Conservation (phyloP, 2,888 invertebrate species). For the Leptarthrus brevirostris region DNA sequence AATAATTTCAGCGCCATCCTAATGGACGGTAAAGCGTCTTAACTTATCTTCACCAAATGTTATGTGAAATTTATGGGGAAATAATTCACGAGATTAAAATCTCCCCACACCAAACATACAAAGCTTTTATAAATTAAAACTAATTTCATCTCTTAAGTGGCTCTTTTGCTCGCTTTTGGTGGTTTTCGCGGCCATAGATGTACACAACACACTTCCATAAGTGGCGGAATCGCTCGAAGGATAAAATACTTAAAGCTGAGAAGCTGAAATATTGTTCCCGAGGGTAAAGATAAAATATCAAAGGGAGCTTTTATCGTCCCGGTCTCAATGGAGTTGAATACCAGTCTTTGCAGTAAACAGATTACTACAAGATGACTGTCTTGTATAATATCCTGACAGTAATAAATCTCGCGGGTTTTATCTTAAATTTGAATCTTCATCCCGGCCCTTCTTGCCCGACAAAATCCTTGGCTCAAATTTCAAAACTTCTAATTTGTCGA, state of each 20-base stretch:
- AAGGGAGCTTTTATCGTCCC: slow-evolving; percentile 3
- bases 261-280: slow-evolving; percentile 35
- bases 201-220: slow-evolving; percentile 33
- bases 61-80: slow-evolving; percentile 30
- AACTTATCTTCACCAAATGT: slow-evolving; percentile 4
- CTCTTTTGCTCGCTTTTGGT: slow-evolving; percentile 27
- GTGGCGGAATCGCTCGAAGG: slow-evolving; percentile 41
- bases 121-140: slow-evolving; percentile 39
- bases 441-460: background rate
- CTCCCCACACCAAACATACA: slow-evolving; percentile 2
- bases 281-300: slow-evolving; percentile 32
- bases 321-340: background rate
- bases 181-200: background rate
- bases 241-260: slow-evolving; percentile 42
- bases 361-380: slow-evolving; percentile 27
- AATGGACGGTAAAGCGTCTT: slow-evolving; percentile 16
- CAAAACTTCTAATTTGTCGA: slow-evolving; percentile 28
- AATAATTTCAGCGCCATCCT: background rate
- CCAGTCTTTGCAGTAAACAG: slow-evolving; percentile 12
- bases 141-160: slow-evolving; percentile 43
- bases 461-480: slow-evolving; percentile 17
- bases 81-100: slow-evolving; percentile 38
- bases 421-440: slow-evolving; percentile 8
- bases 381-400: background rate
- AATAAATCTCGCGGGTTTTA: slow-evolving; percentile 10